Evolutionary conservation across 2,113 vertebrate species (phyloP), one percentile per base, ranked within the genome.

Genomic region (Saccopteryx leptura): DNA sequence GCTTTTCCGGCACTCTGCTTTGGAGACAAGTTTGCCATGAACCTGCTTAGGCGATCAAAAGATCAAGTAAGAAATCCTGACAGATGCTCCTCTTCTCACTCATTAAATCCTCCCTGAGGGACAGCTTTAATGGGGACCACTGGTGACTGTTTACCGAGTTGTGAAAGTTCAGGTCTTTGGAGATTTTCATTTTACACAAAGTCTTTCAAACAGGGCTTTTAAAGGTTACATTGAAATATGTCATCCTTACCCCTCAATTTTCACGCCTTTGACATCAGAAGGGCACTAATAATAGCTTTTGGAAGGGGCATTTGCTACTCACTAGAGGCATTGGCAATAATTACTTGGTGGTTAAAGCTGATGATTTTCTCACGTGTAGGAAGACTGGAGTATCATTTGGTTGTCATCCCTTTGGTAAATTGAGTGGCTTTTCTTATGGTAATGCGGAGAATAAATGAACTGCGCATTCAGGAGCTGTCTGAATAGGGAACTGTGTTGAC

Each of bases 351-450:
- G 81, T 74, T 79, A 91, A 92, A 58, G 82, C 96, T 91, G 96
- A 96, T 96, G 71, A 69, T 95, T 78, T 96, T 96, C 92, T 94
- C 39, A 82, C 0, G 78, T 81, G 4, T 31, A 91, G 91, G 61
- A 80, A 88, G 86, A 31, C n/a, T 52, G 66, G 66, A 24, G 46
- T 23, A 87, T 82, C 74, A 26, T 69, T n/a, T 54, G 7, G 71
- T 76, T 71, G 71, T 94, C 74, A 91, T 96, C 76, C 75, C 61
- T 87, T 4, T 63, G 91, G 87, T 79, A 98, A 96, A 93, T 95
- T 33, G 48, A 97, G 96, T 96, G 82, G 11, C 39, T 96, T 97
- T 98, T 98, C 83, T 96, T 94, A 97, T 88, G 88, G 15, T 96
- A 93, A 97, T 93, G 26, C 58, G 82, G 75, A 60, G 90, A 92